Conservation (phyloP, 2,797 vertebrate genomes). For the Setipinna tenuifilis region DNA sequence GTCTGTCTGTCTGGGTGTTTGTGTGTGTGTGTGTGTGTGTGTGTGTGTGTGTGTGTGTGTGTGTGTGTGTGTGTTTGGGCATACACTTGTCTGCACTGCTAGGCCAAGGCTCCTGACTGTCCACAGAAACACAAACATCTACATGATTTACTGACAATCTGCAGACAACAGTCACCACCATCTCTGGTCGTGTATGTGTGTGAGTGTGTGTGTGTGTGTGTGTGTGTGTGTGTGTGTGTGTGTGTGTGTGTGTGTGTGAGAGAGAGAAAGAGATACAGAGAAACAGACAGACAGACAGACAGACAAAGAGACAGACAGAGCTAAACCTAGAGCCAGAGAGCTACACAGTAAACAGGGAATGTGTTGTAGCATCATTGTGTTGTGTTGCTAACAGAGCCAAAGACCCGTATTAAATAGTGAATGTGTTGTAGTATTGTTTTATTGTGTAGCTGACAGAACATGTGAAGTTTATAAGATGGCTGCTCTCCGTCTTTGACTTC, state of each 20-base stretch:
- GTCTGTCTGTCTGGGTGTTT: slow-evolving; percentile 29
- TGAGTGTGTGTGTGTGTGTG: slow-evolving; percentile 1
- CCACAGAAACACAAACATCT: slow-evolving; percentile 49
- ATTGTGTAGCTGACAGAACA: too few species aligned
- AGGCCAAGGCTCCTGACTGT: slow-evolving; percentile 48
- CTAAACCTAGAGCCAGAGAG: too few species aligned
- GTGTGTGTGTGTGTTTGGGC: neutral
- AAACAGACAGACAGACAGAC: too few species aligned
- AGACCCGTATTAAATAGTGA: too few species aligned
- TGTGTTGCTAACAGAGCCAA: too few species aligned
- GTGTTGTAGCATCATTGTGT: too few species aligned
- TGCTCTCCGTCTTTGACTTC: too few species aligned
- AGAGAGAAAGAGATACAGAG: too few species aligned
- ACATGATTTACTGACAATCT: slow-evolving; percentile 59
- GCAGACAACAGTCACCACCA: slow-evolving; percentile 65
- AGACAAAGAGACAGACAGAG: too few species aligned
- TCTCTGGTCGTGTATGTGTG: neutral
- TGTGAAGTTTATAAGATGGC: too few species aligned
- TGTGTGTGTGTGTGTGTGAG: neutral
- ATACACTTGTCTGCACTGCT: neutral
- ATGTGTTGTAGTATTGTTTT: too few species aligned
- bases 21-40: slow-evolving; percentile 28
- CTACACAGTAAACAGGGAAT: too few species aligned
- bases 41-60: neutral
- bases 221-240: neutral